Conservation (phyloP, 2,113 vertebrate species). For the Amblyornis subalaris region DNA sequence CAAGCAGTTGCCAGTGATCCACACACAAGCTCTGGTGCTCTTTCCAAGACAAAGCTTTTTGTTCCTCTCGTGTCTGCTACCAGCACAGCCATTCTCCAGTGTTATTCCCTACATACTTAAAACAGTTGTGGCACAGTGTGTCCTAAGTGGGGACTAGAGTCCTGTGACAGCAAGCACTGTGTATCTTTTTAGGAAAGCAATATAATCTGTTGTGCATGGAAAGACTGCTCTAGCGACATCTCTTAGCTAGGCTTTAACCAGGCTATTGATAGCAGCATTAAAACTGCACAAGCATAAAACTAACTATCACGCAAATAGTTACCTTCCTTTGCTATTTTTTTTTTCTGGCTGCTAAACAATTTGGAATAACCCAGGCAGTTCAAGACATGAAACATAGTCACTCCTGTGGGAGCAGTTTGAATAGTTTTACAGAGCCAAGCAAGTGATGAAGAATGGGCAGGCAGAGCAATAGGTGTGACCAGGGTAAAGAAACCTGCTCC, state of each 20-base stretch:
- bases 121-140: neutral
- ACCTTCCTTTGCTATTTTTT: neutral
- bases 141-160: neutral
- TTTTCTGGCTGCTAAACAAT: neutral
- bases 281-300: neutral
- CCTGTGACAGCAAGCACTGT: neutral
- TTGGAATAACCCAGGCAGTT: neutral
- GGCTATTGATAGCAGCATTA: neutral
- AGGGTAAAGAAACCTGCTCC: neutral
- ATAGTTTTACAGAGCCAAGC: neutral
- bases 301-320: neutral
- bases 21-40: neutral
- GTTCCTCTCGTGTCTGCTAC: neutral
- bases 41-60: neutral
- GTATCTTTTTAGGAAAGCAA: neutral
- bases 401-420: neutral
- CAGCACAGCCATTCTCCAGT: neutral
- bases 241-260: neutral
- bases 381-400: neutral
- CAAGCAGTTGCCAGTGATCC: neutral
- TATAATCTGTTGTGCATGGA: neutral
- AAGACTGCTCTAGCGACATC: neutral
- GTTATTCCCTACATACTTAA: neutral
- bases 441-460: fast-evolving
- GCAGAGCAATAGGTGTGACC: neutral